Base-by-base conservation (phyloP, 2,113 vertebrate genomes). In the Athene cunicularia region DNA sequence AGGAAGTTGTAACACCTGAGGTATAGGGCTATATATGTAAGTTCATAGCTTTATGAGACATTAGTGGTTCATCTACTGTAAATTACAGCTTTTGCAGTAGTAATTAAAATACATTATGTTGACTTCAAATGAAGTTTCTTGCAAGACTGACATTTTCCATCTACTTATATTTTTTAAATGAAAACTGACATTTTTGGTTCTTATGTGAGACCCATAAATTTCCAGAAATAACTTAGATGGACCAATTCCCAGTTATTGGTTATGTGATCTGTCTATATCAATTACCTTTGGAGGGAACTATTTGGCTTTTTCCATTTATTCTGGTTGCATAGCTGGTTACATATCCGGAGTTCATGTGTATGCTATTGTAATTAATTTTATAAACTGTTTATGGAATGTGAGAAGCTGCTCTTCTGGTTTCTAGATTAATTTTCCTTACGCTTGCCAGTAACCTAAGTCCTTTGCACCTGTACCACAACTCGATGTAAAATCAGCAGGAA, bases 321-420 rank as follows among this genome's bases (percentile, higher is more conserved):
- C 90, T 77, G 56, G 73, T 93, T 95, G 50, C 67, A 76, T 72
- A 75, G 50, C 63, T 80, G 50, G n/a, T 94, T 94, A 80, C 45
- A 86, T 68, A 90, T 90, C 91, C 11, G 1, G 85, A 93, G 26
- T 47, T 95, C 59, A 92, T 94, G 24, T 21, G 12, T 88, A 60
- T 98, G 81, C 56, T 97, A 74, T 97, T 98, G 94, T 90, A 97
- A 97, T 98, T 98, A 95, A 95, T 96, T 97, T 93, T 73, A 43
- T 90, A 59, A 94, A 90, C 67, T 97, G 58, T 92, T 98, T 97
- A 88, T 94, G 90, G 93, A 97, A 98, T 95, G 90, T n/a, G 74
- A 97, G 96, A 97, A 95, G 93, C 92, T 95, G 47, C 88, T 94
- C 41, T 97, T 96, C 90, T 96, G 96, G 76, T 93, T 97, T 97